Conservation (phyloP, 2,888 invertebrate species). For the Ectemnius continuus region DNA sequence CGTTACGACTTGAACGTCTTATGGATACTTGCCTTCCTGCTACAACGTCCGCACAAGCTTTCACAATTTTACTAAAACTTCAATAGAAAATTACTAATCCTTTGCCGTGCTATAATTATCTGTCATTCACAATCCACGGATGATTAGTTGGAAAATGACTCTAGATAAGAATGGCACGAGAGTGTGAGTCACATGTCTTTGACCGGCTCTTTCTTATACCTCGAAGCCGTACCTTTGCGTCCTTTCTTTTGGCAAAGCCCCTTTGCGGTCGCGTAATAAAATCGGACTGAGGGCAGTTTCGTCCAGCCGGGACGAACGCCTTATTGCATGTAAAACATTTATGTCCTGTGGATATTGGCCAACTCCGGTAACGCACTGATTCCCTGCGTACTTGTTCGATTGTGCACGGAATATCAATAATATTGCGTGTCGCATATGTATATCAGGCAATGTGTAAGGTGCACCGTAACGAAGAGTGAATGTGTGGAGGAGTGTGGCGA, state of each 20-base stretch:
- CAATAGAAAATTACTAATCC: too few species aligned
- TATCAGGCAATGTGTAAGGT: too few species aligned
- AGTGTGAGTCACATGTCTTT: too few species aligned
- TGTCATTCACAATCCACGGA: too few species aligned
- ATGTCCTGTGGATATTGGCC: slow-evolving; percentile 74
- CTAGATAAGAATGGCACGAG: too few species aligned
- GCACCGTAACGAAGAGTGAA: too few species aligned
- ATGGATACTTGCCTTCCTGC: neutral
- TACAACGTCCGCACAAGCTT: too few species aligned
- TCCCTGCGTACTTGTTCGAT: neutral
- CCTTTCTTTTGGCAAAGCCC: slow-evolving; percentile 45
- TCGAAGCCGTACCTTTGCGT: slow-evolving; percentile 19
- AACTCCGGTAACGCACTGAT: slow-evolving; percentile 36
- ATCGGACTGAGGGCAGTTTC: slow-evolving; percentile 77
- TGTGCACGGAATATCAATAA: slow-evolving; percentile 10
- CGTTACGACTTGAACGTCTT: slow-evolving; percentile 25
- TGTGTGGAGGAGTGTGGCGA: too few species aligned
- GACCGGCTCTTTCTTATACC: too few species aligned
- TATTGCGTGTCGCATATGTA: slow-evolving; percentile 1
- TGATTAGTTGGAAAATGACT: too few species aligned
- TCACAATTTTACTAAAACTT: too few species aligned
- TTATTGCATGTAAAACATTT: slow-evolving; percentile 79
- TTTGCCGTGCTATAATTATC: too few species aligned
- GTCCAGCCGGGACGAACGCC: slow-evolving; percentile 75
- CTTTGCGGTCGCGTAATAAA: slow-evolving; percentile 75